These are phyloP conservation scores for Diachasmimorpha longicaudata DNA, from an alignment of 1,140 invertebrate genomes.

Conservation along the genomic window DNA sequence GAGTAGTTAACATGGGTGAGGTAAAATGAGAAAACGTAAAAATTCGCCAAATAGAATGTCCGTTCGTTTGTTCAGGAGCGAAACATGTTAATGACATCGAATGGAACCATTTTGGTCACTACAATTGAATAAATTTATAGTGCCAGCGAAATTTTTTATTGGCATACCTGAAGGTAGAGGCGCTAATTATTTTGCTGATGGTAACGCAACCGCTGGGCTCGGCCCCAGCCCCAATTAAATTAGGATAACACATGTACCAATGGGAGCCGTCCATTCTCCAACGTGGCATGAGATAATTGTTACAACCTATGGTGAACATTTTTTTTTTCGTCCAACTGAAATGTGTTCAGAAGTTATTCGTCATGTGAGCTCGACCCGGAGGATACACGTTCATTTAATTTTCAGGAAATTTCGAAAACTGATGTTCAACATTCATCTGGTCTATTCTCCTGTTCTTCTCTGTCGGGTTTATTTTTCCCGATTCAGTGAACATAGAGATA, in stretches of 20 bases:
- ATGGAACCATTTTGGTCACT: not conserved
- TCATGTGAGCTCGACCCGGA: constrained; percentile 5
- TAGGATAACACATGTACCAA: not conserved
- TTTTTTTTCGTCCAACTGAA: not conserved
- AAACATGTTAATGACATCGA: not conserved
- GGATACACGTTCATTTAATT: constrained; percentile 10
- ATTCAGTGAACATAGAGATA: too few relatives aligned
- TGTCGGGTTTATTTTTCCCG: too few relatives aligned
- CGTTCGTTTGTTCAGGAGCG: too few relatives aligned
- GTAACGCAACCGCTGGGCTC: not conserved
- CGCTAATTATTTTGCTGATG: not conserved
- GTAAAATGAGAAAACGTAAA: too few relatives aligned
- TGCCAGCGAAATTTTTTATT: not conserved
- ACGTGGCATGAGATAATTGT: not conserved
- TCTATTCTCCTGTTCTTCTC: too few relatives aligned
- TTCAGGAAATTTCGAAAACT: not conserved
- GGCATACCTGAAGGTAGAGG: not conserved
- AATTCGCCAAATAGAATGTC: too few relatives aligned
- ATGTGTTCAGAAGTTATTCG: not conserved
- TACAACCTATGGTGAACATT: not conserved
- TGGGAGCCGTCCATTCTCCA: not conserved
- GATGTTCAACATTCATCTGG: not conserved
- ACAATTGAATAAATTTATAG: not conserved
- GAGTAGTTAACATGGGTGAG: too few relatives aligned
- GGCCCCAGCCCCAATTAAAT: not conserved